These are phyloP conservation scores for Rhegmatorhina hoffmannsi DNA, from an alignment of 2,113 vertebrate species.

Conservation along the genomic window DNA sequence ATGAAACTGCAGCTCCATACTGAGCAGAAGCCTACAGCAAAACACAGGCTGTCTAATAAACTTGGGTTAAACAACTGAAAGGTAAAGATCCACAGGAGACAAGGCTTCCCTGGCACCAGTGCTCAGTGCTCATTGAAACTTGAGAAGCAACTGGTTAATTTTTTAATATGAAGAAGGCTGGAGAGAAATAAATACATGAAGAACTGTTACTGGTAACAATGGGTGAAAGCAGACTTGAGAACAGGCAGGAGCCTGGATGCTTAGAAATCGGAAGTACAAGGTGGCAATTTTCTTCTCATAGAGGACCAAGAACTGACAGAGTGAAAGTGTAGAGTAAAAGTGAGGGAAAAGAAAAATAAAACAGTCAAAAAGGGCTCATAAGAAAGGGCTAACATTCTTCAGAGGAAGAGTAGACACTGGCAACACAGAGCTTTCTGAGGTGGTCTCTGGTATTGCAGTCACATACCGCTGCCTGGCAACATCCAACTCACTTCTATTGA, in stretches of 20 bases:
- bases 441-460: not conserved
- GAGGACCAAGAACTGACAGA: not conserved
- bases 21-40: not conserved
- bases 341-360: conserved; percentile 1
- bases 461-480: not conserved
- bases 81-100: not conserved
- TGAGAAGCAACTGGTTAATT: not conserved
- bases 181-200: not conserved
- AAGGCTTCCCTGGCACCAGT: not conserved
- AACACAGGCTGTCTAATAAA: not conserved
- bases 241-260: not conserved
- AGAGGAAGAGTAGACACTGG: not conserved
- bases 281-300: not conserved
- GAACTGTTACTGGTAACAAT: not conserved
- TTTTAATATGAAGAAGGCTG: not conserved
- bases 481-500: not conserved
- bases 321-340: not conserved
- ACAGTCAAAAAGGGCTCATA: not conserved
- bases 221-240: not conserved
- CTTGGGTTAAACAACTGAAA: not conserved
- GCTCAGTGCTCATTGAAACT: not conserved
- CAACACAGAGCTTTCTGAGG: not conserved
- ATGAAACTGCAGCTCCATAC: not conserved
- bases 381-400: not conserved
- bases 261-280: not conserved